Base-by-base conservation (phyloP, 2,888 invertebrate genomes). In the Tuberolachnus salignus region DNA sequence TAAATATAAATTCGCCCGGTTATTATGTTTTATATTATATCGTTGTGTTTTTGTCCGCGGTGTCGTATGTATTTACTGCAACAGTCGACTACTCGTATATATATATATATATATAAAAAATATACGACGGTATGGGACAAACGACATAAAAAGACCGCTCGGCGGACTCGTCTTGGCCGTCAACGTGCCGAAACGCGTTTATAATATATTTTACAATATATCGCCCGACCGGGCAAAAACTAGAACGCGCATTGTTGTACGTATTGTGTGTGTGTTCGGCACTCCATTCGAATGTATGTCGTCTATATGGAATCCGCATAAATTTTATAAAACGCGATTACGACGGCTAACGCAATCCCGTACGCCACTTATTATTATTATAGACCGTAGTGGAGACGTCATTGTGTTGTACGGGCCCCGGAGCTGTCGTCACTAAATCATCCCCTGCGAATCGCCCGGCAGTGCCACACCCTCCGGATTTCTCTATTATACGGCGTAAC, bases 341-440 rank as follows among this genome's bases (percentile, higher is more conserved):
- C 59, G 67, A 46, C 57, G 57, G 49, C 59, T 6, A 34, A 34
- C 49, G 67, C 75, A 59, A 78, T 67, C 21, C 66, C 34, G 34
- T 34, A n/a, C 46, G 46, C 64, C 66, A 59, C 55, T 78, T 67
- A 59, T 26, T 34, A 34, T 34, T 34, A 34, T n/a, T n/a, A n/a
- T n/a, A n/a, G n/a, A 16, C 64, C 66, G 16, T 26, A 51, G 75
- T 19, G n/a, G n/a, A n/a, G 66, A 72, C 57, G 66, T 57, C 57
- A 67, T 67, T 75, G 66, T 75, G 75, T 75, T 55, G 55, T 13
- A n/a, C 34, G 34, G 34, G 26, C 66, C 55, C 53, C 3, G 21
- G 57, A 78, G 67, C 75, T 67, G 75, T 78, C 75, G 75, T 78
- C 75, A 78, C 75, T 67, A 67, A 78, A 78, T 78, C 75, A 59